Evolutionary conservation across 2,113 vertebrate genomes (phyloP).

Genomic region (Mustela lutreola): DNA sequence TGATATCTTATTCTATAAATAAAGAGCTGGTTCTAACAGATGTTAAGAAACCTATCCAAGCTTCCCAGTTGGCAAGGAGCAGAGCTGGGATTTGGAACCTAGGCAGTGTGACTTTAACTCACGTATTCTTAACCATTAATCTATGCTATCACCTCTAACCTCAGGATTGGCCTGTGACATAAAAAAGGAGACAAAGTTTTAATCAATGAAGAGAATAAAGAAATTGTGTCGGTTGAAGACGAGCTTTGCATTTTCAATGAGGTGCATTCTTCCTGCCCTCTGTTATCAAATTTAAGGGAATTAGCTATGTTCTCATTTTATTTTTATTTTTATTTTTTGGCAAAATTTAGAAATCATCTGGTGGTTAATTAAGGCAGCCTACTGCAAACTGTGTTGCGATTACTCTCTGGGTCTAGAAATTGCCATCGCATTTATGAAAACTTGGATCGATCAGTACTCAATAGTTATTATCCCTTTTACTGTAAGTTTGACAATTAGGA

Average conservation of each 20-base stretch:
- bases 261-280: neutral
- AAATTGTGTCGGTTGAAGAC: neutral
- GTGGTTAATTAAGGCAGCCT: neutral
- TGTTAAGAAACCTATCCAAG: neutral
- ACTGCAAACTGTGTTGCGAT: neutral
- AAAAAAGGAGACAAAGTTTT: constrained; percentile 7
- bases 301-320: neutral
- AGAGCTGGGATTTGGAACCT: neutral
- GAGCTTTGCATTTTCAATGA: constrained; percentile 49
- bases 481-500: constrained; percentile 76
- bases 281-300: constrained; percentile 59
- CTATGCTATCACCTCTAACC: neutral
- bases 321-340: neutral
- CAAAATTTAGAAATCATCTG: constrained; percentile 18
- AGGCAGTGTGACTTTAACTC: neutral
- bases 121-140: neutral
- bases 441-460: constrained; percentile 57
- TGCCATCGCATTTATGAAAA: constrained; percentile 52
- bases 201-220: constrained; percentile 9
- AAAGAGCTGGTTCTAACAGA: neutral
- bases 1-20: constrained; percentile 33
- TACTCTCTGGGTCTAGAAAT: constrained; percentile 38
- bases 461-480: constrained; percentile 71
- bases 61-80: neutral
- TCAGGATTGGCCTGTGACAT: neutral